Evolutionary conservation across 1,140 invertebrate species (phyloP).

Genomic region (Tetragnatha versicolor): DNA sequence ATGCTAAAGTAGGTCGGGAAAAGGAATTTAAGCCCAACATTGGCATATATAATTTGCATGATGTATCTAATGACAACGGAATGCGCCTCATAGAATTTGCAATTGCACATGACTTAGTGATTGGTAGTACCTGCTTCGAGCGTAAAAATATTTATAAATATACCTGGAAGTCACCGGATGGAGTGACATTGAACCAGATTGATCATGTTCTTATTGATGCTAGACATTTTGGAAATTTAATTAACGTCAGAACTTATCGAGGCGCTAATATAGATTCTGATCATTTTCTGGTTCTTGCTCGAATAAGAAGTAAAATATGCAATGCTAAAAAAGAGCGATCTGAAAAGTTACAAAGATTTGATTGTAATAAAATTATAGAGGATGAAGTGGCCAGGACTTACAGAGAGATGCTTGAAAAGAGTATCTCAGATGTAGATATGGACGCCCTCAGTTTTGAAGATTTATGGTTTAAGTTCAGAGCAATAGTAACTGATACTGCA

Average conservation of each 20-base stretch:
- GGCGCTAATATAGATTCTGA: slow-evolving; percentile 18
- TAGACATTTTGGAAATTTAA: neutral
- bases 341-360: too few relatives aligned
- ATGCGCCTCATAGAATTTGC: neutral
- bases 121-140: neutral
- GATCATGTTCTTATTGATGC: slow-evolving; percentile 19
- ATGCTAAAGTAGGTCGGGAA: neutral
- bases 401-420: too few relatives aligned
- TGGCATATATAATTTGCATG: neutral
- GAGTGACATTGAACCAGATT: slow-evolving; percentile 8
- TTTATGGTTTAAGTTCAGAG: too few relatives aligned
- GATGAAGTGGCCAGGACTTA: too few relatives aligned
- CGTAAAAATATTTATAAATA: neutral
- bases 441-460: too few relatives aligned
- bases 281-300: slow-evolving; percentile 4
- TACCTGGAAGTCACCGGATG: slow-evolving; percentile 4
- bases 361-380: too few relatives aligned
- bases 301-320: too few relatives aligned
- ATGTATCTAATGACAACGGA: neutral
- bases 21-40: neutral
- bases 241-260: neutral
- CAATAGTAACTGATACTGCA: too few relatives aligned
- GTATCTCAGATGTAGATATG: too few relatives aligned
- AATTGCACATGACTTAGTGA: neutral
- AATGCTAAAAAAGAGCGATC: too few relatives aligned